Base-by-base conservation (phyloP, 2,888 invertebrate species). In the Dynastes maya region DNA sequence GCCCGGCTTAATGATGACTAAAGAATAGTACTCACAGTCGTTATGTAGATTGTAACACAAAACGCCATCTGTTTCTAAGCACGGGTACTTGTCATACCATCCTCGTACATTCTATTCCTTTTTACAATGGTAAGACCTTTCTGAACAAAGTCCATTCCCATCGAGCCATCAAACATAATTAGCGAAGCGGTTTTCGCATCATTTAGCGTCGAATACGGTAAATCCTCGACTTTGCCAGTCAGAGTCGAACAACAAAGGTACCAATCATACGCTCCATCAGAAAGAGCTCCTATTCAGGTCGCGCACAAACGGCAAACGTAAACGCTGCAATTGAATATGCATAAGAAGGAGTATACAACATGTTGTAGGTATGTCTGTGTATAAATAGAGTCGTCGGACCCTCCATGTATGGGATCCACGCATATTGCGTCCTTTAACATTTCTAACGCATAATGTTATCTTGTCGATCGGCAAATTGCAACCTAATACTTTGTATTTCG, bases 401-500 rank as follows among this genome's bases (percentile, higher is more conserved):
- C 22, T 58, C 55, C 22, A 58, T 53, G 58, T 22, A 71, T 64
- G 71, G 49, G 51, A 53, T 37, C 63, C 51, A 29, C 32, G 70
- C 16, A 51, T 27, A 6, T 22, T 55, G 45, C 49, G 22, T 11
- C 27, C 16, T 49, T n/a, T 49, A 45, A 53, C 29, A 53, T 51
- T 53, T 70, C 53, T 4, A 53, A 32, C 58, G 37, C 16, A 82
- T 78, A 82, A 82, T 81, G 78, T 79, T 81, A 81, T 81, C 82
- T 81, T 67, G 58, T 80, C 77, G 77, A 82, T 79, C 79, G 78
- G 67, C 75, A 80, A 79, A 78, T 80, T 68, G 82, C 80, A 82
- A 82, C 78, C 71, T 61, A 81, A 82, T 82, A 82, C 81, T 72
- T 72, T 72, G 72, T 72, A 72, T 72, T 72, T 72, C 40, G 72